Evolutionary conservation across 2,888 invertebrate genomes (phyloP), one percentile per base, ranked within the genome.

Genomic region (Ryuthela nishihirai): DNA sequence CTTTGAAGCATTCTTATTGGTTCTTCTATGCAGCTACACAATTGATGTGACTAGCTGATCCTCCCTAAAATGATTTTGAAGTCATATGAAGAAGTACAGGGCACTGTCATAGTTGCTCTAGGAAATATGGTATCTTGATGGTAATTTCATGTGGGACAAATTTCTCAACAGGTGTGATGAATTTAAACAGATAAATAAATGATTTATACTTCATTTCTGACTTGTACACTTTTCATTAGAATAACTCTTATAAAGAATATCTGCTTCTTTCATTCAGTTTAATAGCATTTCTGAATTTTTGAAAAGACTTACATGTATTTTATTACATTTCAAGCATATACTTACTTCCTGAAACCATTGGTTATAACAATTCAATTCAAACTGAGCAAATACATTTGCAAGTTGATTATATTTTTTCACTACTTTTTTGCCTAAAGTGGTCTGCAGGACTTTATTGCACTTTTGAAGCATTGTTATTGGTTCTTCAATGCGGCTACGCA

Each of bases 311-410:
- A n/a, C n/a, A 32, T n/a, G 32, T n/a, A 32, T 32, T n/a, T 32
- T 3, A 32, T 32, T 32, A n/a, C 32, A 32, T 2, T 15, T 10
- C 18, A 38, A 15, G 18, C 12, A 5, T 17, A 15, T 17, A 39
- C 35, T 48, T 43, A 61, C 61, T 32, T 55, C 48, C 35, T 55
- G 41, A 40, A 45, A 52, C 61, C 61, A 61, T 10, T 34, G 42
- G 1, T 35, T 34, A 15, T 61, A 46, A 3, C 29, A 25, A 10
- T 53, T 43, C 4, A 17, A 39, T 36, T 54, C 61, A 25, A 29
- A 55, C 26, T 50, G 48, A 10, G 24, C 20, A 1, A 61, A 35
- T 2, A 25, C 15, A 2, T 20, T 10, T 10, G 45, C 44, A 12
- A 61, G 26, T 6, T 18, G 41, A 15, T 52, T 55, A 35, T 61